Evolutionary conservation across 2,797 vertebrate genomes (phyloP).

Genomic region (Aldrovandia affinis): DNA sequence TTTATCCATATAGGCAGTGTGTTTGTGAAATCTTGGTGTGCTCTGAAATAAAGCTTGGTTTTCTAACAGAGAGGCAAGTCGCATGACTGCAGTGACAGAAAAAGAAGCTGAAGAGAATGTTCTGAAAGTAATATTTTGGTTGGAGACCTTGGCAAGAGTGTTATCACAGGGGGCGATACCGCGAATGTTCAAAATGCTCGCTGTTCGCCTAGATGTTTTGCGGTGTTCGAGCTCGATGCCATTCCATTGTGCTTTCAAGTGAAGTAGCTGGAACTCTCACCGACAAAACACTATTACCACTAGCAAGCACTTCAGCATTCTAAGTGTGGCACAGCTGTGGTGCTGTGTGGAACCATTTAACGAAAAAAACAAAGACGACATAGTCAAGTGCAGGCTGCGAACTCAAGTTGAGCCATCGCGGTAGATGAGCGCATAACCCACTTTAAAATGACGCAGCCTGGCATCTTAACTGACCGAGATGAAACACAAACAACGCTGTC

Average conservation of each 20-base stretch:
- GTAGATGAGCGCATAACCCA: background rate
- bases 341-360: background rate
- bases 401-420: background rate
- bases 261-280: background rate
- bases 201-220: background rate
- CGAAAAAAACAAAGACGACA: background rate
- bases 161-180: background rate
- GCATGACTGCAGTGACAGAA: background rate
- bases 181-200: background rate
- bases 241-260: background rate
- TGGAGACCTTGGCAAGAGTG: background rate
- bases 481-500: background rate
- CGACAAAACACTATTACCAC: background rate
- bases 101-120: background rate
- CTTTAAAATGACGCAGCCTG: background rate
- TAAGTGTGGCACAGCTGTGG: background rate
- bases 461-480: background rate
- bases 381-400: background rate
- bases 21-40: background rate
- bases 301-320: background rate
- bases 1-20: background rate
- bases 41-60: background rate
- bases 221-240: background rate
- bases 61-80: background rate
- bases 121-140: background rate